phyloP scores from a whole-genome alignment of 2,113 vertebrate species.

The Steatornis caripensis region DNA sequence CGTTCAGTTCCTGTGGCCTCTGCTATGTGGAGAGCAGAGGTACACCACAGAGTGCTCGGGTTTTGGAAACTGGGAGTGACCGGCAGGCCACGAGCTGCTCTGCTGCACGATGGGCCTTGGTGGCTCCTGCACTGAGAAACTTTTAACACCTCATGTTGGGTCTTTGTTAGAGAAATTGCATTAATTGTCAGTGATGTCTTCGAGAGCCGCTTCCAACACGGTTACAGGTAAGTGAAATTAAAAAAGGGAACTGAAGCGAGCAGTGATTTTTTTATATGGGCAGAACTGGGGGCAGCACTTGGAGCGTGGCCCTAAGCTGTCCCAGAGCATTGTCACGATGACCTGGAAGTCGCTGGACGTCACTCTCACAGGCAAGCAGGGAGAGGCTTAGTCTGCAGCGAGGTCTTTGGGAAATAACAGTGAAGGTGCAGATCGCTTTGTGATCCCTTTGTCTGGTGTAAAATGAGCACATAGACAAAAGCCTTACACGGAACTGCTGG shows the following conservation, averaged over 20 bases:
- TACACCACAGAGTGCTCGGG: rapidly evolving
- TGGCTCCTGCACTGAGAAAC: neutral
- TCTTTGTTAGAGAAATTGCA: neutral
- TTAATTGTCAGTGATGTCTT: rapidly evolving
- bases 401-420: rapidly evolving
- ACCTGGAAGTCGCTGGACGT: neutral
- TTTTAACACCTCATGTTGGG: rapidly evolving
- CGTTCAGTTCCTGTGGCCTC: neutral
- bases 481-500: neutral
- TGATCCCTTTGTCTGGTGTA: neutral
- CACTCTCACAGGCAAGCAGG: neutral
- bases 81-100: rapidly evolving
- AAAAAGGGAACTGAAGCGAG: neutral
- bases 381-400: neutral
- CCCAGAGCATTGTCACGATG: neutral
- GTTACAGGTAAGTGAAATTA: neutral
- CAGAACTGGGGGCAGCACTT: neutral
- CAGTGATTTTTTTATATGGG: neutral
- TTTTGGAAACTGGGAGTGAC: neutral
- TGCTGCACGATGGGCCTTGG: rapidly evolving
- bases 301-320: rapidly evolving
- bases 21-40: neutral
- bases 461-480: rapidly evolving
- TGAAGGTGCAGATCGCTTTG: neutral
- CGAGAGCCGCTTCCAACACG: neutral